These are phyloP conservation scores for Thaumetopoea pityocampa DNA, from an alignment of 1,140 invertebrate genomes.

Conservation along the genomic window DNA sequence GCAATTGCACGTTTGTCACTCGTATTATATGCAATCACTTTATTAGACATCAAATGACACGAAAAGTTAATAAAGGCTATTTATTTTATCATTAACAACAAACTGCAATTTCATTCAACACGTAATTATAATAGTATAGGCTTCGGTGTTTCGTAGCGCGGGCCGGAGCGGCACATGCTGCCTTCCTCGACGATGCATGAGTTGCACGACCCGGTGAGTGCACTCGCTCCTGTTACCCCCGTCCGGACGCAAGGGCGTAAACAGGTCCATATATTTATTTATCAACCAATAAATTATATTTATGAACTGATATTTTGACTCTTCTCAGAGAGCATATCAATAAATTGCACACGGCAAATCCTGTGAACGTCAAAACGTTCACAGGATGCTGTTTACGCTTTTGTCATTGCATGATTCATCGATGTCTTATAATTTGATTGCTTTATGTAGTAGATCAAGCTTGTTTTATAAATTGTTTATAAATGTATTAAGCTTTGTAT, in stretches of 20 bases:
- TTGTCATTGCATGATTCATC: conserved; percentile 26
- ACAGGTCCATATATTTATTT: no score
- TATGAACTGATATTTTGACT: no score
- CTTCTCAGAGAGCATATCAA: no score
- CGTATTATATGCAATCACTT: no score
- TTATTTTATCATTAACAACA: no score
- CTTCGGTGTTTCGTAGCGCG: conserved; percentile 55
- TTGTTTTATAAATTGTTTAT: conserved; percentile 20
- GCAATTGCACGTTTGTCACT: no score
- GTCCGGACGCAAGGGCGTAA: conserved; percentile 7
- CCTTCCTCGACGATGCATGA: conserved; percentile 74
- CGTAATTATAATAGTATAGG: conserved; percentile 26
- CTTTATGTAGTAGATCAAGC: conserved; percentile 28
- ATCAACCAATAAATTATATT: no score
- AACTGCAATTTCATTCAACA: conserved; percentile 16
- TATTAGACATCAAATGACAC: no score
- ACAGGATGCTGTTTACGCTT: conserved; percentile 7
- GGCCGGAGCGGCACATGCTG: conserved; percentile 67
- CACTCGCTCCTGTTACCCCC: conserved; percentile 19
- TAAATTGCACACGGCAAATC: no score
- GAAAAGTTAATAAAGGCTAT: no score
- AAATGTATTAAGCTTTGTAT: conserved; percentile 11
- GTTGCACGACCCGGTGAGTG: conserved; percentile 73
- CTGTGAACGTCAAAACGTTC: no score
- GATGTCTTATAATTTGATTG: conserved; percentile 22